phyloP scores from a whole-genome alignment of 2,113 vertebrate species.

The Tichodroma muraria region DNA sequence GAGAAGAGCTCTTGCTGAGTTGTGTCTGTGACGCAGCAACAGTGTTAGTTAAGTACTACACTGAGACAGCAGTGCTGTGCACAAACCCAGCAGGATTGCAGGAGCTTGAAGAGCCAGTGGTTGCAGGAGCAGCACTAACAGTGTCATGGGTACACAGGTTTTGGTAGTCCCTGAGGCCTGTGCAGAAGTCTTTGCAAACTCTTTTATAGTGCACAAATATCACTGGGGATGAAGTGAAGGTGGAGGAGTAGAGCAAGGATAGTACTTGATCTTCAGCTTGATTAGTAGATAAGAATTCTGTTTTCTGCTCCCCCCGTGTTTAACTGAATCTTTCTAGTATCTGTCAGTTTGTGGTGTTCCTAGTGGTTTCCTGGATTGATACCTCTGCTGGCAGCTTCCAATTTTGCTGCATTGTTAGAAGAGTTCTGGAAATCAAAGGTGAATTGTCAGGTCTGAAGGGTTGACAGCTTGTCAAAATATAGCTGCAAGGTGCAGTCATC shows the following conservation, averaged over 20 bases:
- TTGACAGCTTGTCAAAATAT: constrained; percentile 24
- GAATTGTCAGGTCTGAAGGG: neutral
- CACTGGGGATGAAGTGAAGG: neutral
- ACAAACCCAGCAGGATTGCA: neutral
- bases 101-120: neutral
- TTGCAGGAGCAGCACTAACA: neutral
- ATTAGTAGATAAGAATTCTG: neutral
- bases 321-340: neutral
- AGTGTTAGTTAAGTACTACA: neutral
- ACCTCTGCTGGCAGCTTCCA: neutral
- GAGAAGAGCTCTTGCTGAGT: neutral
- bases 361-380: neutral
- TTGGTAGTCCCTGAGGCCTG: neutral
- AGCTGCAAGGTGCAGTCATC: neutral
- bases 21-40: neutral
- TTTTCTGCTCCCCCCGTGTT: neutral
- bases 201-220: neutral
- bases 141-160: neutral
- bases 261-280: neutral
- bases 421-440: neutral
- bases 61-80: neutral
- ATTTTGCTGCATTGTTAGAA: neutral
- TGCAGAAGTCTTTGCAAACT: neutral
- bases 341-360: neutral
- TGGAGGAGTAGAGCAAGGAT: neutral